Evolutionary conservation across 1,140 invertebrate genomes (phyloP), one percentile per base, ranked within the genome.

Genomic region (Neuroterus valhalla): DNA sequence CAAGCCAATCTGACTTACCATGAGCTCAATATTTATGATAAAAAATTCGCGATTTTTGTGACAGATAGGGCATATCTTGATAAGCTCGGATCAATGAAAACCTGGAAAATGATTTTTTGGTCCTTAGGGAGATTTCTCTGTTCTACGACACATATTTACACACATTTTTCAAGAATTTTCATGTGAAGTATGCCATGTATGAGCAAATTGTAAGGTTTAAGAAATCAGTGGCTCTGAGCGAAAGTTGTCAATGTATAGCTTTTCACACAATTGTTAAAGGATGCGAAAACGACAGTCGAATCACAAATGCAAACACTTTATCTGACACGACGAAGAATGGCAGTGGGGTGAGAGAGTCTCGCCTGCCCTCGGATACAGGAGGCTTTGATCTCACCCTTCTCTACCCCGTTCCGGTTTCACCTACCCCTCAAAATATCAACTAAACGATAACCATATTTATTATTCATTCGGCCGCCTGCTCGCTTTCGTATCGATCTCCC

Each of bases 361-460:
- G 26, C 74, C 71, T 75, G 31, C 81, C 66, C 62, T 73, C 78
- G 72, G 72, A 76, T 78, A 74, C 75, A 76, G 73, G 74, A 81
- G 78, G 83, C 84, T 87, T 86, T 86, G 85, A 86, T 86, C 83
- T 82, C 81, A 73, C 77, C 78, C 76, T 77, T 74, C 80, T 78
- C 78, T 74, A 77, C 75, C 80, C 77, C 62, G 77, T 78, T 77
- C 76, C 76, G 72, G 70, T 79, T 78, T 71, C 81, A 75, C 78
- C 81, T 82, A 78, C 78, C 81, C 79, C 81, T 83, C 82, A 84
- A 87, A 89, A 87, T 89, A 88, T 88, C 86, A 89, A 87, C 88
- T 88, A 88, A 89, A 88, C 87, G 87, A 89, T 89, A 89, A 89
- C 87, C 82, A 71, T 81, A 85, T 89, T 88, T 88, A 89, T 89